These are phyloP conservation scores for Drosophila mulleri DNA, from an alignment of 2,888 invertebrate genomes.

Conservation along the genomic window DNA sequence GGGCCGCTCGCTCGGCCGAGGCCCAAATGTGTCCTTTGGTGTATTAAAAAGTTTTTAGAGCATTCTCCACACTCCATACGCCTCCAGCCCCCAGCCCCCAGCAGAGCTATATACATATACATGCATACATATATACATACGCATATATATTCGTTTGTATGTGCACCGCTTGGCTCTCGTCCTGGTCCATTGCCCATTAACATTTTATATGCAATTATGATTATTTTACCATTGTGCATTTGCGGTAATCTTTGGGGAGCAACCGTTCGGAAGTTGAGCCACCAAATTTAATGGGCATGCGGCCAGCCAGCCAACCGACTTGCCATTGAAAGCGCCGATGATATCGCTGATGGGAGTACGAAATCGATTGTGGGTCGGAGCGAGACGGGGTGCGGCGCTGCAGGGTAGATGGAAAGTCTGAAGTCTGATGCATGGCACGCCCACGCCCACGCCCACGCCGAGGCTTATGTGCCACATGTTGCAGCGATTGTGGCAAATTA, in stretches of 20 bases:
- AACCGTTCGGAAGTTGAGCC: conserved; percentile 58
- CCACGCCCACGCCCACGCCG: conserved; percentile 1
- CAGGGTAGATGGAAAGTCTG: not conserved
- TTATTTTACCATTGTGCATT: conserved; percentile 82
- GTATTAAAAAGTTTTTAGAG: conserved; percentile 79
- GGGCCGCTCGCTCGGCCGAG: conserved; percentile 33
- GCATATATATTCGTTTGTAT: not conserved
- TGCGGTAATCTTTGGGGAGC: conserved; percentile 80
- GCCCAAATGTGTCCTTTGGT: conserved; percentile 81
- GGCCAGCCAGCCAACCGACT: conserved; percentile 33
- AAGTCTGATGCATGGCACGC: conserved; percentile 16
- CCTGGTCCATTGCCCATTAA: conserved; percentile 77
- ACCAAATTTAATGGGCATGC: conserved; percentile 63
- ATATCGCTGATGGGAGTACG: conserved; percentile 34
- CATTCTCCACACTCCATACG: conserved; percentile 15
- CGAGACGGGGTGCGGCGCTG: no score
- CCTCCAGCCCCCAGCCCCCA: conserved; percentile 26
- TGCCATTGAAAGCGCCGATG: conserved; percentile 36
- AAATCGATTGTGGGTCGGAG: conserved; percentile 14
- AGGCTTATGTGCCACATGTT: conserved; percentile 53
- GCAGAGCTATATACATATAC: conserved; percentile 25
- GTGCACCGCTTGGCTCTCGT: conserved; percentile 9
- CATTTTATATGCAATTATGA: conserved; percentile 81
- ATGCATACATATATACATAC: not conserved
- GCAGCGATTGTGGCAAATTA: conserved; percentile 40